Evolutionary conservation across 2,888 invertebrate species (phyloP), one percentile per base, ranked within the genome.

Genomic region (Glyphotaelius pellucidus): DNA sequence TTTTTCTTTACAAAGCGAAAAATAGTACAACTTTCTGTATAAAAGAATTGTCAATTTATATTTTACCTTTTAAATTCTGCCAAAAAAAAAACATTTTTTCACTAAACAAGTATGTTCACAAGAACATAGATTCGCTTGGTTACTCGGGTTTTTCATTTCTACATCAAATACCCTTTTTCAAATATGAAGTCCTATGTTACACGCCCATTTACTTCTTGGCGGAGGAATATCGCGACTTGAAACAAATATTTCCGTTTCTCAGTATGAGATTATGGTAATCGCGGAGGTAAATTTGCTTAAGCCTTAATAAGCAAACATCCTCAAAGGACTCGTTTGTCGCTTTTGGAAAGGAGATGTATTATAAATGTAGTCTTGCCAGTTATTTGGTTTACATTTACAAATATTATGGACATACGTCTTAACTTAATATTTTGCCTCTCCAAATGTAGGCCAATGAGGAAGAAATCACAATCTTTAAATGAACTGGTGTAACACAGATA

Each of bases 291-390:
- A 42, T 86, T 86, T 86, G 85, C 25, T 86, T 86, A 86, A 86
- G n/a, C n/a, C 85, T n/a, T 86, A 42, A 86, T 47, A 86, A 42
- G n/a, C 85, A 86, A 86, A 86, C 47, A 86, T 42, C 19, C 85
- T 86, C 85, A 86, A 86, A 86, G 85, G 47, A 86, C 38, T 86
- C 38, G 47, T 86, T 38, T 86, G 85, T 86, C 85, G 85, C 47
- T 11, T n/a, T 83, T 86, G 85, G 25, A 38, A 85, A 31, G n/a
- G 47, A 86, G 52, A 67, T 25, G 52, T 67, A 67, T 67, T 67
- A 67, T 67, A 25, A 67, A 67, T 67, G 25, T 67, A 67, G 19
- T 5, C 52, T 67, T 67, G 52, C 52, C 52, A 19, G 52, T 19
- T 67, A 67, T 67, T 67, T 67, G 81, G 12, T 81, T 81, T 81